phyloP scores from a whole-genome alignment of 1,140 invertebrate species.

The Notospermus geniculatus region DNA sequence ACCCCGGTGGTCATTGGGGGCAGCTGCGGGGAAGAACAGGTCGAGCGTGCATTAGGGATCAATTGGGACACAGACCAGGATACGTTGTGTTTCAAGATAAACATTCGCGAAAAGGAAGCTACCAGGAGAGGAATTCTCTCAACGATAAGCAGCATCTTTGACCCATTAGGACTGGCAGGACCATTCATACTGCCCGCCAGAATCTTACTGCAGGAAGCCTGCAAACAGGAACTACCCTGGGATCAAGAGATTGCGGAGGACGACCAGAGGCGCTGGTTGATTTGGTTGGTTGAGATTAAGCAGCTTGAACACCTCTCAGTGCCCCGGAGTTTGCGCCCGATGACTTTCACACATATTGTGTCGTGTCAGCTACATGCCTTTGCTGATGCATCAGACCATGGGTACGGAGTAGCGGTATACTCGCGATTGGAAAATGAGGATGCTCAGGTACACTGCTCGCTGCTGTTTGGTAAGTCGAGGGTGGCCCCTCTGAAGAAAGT shows the following conservation, averaged over 20 bases:
- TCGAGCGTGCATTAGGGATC: slow-evolving; percentile 1
- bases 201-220: background rate
- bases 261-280: background rate
- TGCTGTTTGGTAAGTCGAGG: slow-evolving; percentile 6
- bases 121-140: background rate
- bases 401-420: background rate
- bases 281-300: background rate
- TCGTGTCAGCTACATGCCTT: slow-evolving; percentile 3
- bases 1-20: background rate
- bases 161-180: slow-evolving; percentile 1
- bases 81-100: background rate
- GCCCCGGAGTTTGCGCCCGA: slow-evolving; percentile 3
- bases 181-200: slow-evolving; percentile 1
- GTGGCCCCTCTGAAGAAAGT: slow-evolving; percentile 11
- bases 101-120: background rate
- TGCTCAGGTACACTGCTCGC: background rate
- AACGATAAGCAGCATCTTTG: background rate
- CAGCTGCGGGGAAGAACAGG: background rate
- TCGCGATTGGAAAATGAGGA: background rate
- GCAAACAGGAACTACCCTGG: background rate
- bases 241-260: background rate
- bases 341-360: background rate
- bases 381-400: background rate
- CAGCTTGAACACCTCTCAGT: background rate
- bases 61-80: background rate